Evolutionary conservation across 2,888 invertebrate genomes (phyloP).

Genomic region (Drosophila nr. medialis): DNA sequence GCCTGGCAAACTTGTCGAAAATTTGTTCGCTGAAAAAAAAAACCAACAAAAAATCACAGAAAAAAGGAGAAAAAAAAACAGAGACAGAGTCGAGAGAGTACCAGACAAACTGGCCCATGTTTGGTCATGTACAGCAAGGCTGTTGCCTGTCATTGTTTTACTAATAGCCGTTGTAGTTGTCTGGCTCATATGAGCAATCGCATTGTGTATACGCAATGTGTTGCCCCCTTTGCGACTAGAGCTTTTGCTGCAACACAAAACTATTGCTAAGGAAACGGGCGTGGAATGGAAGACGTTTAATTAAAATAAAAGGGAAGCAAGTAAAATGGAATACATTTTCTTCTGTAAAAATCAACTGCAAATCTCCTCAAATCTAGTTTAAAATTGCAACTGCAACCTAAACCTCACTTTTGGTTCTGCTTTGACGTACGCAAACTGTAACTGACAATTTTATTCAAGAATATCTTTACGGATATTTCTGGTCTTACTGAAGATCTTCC

Average conservation of each 20-base stretch:
- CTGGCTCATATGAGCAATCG: slow-evolving; percentile 52
- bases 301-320: background rate
- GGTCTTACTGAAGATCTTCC: slow-evolving; percentile 7
- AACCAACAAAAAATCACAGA: slow-evolving; percentile 16
- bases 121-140: slow-evolving; percentile 74
- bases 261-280: background rate
- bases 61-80: slow-evolving; percentile 4
- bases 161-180: slow-evolving; percentile 75
- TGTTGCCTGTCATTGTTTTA: slow-evolving; percentile 76
- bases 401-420: background rate
- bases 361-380: background rate
- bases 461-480: background rate
- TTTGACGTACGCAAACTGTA: background rate
- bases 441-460: slow-evolving; percentile 2
- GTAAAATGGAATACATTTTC: background rate
- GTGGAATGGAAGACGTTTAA: background rate
- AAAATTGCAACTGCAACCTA: background rate
- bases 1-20: slow-evolving; percentile 73
- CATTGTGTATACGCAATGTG: slow-evolving; percentile 63
- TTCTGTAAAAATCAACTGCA: background rate
- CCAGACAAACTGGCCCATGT: slow-evolving; percentile 70
- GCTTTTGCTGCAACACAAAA: background rate
- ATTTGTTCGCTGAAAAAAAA: slow-evolving; percentile 60
- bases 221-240: slow-evolving; percentile 3
- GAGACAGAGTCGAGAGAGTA: slow-evolving; percentile 36